Base-by-base conservation (phyloP, 1,140 invertebrate genomes). In the Pectinophora gossypiella region DNA sequence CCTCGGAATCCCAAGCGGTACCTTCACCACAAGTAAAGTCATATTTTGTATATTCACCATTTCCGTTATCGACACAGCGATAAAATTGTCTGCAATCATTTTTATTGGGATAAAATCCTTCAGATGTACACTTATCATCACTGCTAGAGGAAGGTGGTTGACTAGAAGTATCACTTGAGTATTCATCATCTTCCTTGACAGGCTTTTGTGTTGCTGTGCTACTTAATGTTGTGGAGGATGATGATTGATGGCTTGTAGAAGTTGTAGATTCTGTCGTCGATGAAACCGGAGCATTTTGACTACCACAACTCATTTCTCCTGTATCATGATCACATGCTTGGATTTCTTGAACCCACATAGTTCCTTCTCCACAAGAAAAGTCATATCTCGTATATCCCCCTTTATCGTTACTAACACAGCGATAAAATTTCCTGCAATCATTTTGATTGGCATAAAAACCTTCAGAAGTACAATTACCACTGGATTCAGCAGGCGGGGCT, bases 391-490 rank as follows among this genome's bases (percentile, higher is more conserved):
- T 90, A 62, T 89, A 94, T 2, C 84, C 82, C 42, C 85, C 90
- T 23, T 88, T 76, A 3, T 91, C 91, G 59, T 91, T 87, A 56
- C 89, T 85, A 22, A 95, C 93, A 79, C 94, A 95, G 68, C 94
- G 89, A 65, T 93, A 94, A 73, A 95, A 96, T 71, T 94, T 94
- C 54, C 86, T 90, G 62, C 95, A 96, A 72, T 95, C 90, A 54
- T 88, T 75, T 9, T 89, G 78, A 87, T 94, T 90, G 19, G 89
- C 89, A 54, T 91, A 85, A 82, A 93, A 95, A 66, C 93, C 94
- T 88, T 93, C 92, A 54, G 81, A 57, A 50, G 59, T 59, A 74
- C 89, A 84, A 57, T 83, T 68, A 22, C 66, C 49, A 51, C 64
- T 69, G 12, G 16, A 27, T 20, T 19, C 22, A 19, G 49, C 18